These are phyloP conservation scores for Tautogolabrus adspersus DNA, from an alignment of 2,113 vertebrate genomes.

Conservation along the genomic window DNA sequence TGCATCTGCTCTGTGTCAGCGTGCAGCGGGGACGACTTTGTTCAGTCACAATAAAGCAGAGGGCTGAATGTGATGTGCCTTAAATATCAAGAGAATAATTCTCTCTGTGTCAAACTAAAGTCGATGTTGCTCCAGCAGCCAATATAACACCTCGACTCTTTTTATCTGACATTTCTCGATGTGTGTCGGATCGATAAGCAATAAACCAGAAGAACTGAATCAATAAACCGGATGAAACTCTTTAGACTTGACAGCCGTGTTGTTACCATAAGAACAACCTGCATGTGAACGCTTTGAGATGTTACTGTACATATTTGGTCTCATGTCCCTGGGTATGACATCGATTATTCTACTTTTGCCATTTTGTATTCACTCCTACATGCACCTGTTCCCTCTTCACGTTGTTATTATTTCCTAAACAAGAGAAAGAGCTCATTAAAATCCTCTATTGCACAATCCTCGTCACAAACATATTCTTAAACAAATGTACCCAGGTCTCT, in stretches of 20 bases:
- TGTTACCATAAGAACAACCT: slow-evolving; percentile 37
- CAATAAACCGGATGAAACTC: slow-evolving; percentile 38
- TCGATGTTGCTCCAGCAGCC: too few species aligned
- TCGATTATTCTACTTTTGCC: too few species aligned
- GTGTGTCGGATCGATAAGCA: slow-evolving; percentile 57
- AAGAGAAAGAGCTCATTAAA: too few species aligned
- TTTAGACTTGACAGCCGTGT: neutral
- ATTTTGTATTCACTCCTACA: too few species aligned
- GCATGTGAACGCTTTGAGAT: neutral
- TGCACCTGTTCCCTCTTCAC: too few species aligned
- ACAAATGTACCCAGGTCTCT: too few species aligned
- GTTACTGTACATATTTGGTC: too few species aligned
- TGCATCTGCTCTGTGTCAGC: neutral
- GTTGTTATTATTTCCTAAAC: too few species aligned
- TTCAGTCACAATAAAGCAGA: accelerated
- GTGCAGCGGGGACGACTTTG: neutral
- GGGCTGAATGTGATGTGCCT: neutral
- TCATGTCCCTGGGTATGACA: too few species aligned
- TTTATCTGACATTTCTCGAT: neutral
- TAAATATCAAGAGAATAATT: neutral
- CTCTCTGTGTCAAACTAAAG: too few species aligned
- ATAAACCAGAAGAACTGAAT: slow-evolving; percentile 36
- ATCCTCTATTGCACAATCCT: too few species aligned
- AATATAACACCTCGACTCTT: neutral
- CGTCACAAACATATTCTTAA: too few species aligned